phyloP scores from a whole-genome alignment of 2,113 vertebrate genomes.

The Toxotes jaculatrix region DNA sequence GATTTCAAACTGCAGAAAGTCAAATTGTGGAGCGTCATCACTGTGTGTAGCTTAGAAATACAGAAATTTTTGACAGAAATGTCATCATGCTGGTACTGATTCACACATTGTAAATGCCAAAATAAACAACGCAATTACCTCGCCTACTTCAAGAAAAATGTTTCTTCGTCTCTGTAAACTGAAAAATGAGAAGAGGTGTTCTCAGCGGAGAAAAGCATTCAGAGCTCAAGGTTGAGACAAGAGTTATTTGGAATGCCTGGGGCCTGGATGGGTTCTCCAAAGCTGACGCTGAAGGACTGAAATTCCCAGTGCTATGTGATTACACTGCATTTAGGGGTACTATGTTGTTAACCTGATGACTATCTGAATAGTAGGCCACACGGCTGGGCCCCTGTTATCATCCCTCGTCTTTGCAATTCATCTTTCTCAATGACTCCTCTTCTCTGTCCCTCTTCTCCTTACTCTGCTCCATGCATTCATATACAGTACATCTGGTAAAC shows the following conservation, averaged over 20 bases:
- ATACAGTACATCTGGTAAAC: slow-evolving; percentile 23
- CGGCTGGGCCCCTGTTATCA: slow-evolving; percentile 32
- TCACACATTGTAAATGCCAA: slow-evolving; percentile 35
- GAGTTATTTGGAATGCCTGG: slow-evolving; percentile 45
- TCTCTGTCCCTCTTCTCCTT: background rate
- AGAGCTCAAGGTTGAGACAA: slow-evolving; percentile 46
- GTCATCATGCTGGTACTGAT: slow-evolving; percentile 37
- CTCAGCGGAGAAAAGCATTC: slow-evolving; percentile 29
- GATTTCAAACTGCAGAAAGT: slow-evolving; percentile 39
- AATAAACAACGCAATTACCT: slow-evolving; percentile 57
- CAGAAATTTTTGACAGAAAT: slow-evolving; percentile 1
- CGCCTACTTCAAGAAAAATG: slow-evolving; percentile 44
- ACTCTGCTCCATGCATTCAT: background rate
- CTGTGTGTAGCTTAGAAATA: slow-evolving; percentile 16
- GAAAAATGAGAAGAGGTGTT: slow-evolving; percentile 54
- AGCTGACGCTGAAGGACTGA: slow-evolving; percentile 27
- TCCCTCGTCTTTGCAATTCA: slow-evolving; percentile 33
- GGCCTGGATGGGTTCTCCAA: slow-evolving; percentile 41
- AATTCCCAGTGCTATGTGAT: slow-evolving; percentile 43
- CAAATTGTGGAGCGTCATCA: slow-evolving; percentile 8
- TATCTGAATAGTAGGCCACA: slow-evolving; percentile 44
- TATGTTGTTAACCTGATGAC: slow-evolving; percentile 52
- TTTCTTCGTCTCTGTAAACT: slow-evolving; percentile 49
- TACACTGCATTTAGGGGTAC: slow-evolving; percentile 40
- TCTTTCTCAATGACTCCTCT: slow-evolving; percentile 30